Conservation (phyloP, 2,113 vertebrate species). For the Serinus canaria region DNA sequence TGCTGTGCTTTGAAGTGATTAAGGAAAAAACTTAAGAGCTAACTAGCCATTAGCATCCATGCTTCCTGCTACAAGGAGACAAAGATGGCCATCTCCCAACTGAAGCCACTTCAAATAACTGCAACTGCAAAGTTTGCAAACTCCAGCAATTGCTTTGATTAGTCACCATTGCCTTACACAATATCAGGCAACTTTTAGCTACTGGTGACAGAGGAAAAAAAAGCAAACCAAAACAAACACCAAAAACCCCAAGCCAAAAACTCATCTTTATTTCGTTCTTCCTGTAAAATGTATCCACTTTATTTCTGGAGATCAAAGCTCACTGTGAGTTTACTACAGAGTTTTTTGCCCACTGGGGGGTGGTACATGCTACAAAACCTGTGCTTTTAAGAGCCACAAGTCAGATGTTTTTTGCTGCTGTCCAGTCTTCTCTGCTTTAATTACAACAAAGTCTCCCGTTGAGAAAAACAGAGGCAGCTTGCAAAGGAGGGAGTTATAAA, state of each 20-base stretch:
- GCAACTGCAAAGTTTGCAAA: conserved; percentile 19
- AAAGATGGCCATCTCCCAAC: conserved; percentile 47
- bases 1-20: conserved; percentile 1
- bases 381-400: conserved; percentile 72
- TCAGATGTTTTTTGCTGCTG: conserved; percentile 75
- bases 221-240: neutral
- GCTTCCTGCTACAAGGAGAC: neutral
- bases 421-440: conserved; percentile 81
- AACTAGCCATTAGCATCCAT: neutral
- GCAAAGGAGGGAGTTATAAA: conserved; percentile 11
- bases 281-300: neutral
- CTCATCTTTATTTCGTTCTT: neutral
- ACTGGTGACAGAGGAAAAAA: neutral
- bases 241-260: neutral
- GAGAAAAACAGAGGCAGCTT: conserved; percentile 70
- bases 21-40: neutral
- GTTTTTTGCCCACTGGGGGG: conserved; percentile 97
- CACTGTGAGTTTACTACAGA: conserved; percentile 81
- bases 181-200: neutral
- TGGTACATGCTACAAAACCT: conserved; percentile 89
- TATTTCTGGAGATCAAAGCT: conserved; percentile 70
- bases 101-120: neutral
- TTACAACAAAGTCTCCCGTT: conserved; percentile 79
- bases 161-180: neutral
- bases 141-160: conserved; percentile 2